Evolutionary conservation across 2,888 invertebrate species (phyloP).

Genomic region (Plebejus melissa): DNA sequence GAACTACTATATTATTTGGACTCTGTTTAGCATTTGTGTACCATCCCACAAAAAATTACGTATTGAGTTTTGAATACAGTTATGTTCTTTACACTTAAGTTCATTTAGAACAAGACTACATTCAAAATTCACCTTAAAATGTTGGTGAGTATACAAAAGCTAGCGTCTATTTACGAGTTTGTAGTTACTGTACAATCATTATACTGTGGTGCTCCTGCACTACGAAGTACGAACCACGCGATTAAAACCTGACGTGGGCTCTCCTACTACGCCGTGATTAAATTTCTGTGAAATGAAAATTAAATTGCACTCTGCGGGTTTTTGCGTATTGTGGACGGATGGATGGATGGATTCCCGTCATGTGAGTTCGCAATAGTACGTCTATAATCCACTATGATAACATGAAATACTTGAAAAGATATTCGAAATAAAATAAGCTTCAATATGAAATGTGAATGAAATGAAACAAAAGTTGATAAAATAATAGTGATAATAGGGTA

Average conservation of each 20-base stretch:
- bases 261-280: background rate
- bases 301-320: constrained; percentile 8
- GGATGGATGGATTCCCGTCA: background rate
- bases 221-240: constrained; percentile 9
- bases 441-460: background rate
- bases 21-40: too few relatives aligned
- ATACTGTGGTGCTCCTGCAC: background rate
- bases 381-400: background rate
- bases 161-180: too few relatives aligned
- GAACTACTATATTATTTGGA: too few relatives aligned
- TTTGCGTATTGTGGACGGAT: background rate
- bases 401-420: background rate
- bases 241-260: constrained; percentile 5
- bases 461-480: too few relatives aligned
- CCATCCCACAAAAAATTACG: too few relatives aligned
- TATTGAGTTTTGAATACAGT: too few relatives aligned
- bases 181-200: background rate
- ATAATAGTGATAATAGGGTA: too few relatives aligned
- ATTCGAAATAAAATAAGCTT: background rate
- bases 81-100: too few relatives aligned
- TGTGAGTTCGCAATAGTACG: background rate
- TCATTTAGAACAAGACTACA: too few relatives aligned
- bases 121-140: too few relatives aligned
- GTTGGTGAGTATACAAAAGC: too few relatives aligned
- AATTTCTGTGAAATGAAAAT: constrained; percentile 16